These are phyloP conservation scores for Abrostola triplasia DNA, from an alignment of 2,888 invertebrate genomes.

Conservation along the genomic window DNA sequence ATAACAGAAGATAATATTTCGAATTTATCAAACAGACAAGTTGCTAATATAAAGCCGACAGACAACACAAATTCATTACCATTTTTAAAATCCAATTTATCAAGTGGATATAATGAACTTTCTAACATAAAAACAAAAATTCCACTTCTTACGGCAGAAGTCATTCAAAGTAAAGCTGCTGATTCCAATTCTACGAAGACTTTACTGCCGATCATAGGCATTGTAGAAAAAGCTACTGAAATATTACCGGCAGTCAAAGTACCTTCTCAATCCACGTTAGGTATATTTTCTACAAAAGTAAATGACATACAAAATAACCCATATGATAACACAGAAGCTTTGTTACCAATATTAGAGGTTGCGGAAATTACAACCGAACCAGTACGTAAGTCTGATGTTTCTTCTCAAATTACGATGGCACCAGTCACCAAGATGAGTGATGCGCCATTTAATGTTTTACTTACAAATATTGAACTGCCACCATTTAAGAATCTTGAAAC, in stretches of 20 bases:
- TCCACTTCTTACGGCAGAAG: neutral
- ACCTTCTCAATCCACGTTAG: too few relatives aligned
- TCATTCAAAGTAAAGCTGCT: too few relatives aligned
- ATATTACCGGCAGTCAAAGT: too few relatives aligned
- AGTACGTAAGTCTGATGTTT: neutral
- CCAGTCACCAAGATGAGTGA: neutral
- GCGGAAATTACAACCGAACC: conserved; percentile 4
- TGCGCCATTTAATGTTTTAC: neutral
- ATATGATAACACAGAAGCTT: neutral
- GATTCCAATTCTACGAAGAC: too few relatives aligned
- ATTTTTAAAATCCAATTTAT: neutral
- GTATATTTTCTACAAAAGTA: neutral
- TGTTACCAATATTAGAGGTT: neutral
- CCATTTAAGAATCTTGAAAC: neutral
- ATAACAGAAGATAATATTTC: neutral
- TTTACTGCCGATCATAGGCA: too few relatives aligned
- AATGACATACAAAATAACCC: neutral
- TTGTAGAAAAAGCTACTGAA: too few relatives aligned
- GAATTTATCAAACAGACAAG: neutral
- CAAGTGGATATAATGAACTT: too few relatives aligned
- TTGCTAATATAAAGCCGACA: neutral
- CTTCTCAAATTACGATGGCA: neutral
- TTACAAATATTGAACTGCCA: conserved; percentile 6
- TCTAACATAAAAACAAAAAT: conserved; percentile 1
- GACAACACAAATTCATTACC: neutral